Evolutionary conservation across 2,888 invertebrate genomes (phyloP).

Genomic region (Cyaniris semiargus): DNA sequence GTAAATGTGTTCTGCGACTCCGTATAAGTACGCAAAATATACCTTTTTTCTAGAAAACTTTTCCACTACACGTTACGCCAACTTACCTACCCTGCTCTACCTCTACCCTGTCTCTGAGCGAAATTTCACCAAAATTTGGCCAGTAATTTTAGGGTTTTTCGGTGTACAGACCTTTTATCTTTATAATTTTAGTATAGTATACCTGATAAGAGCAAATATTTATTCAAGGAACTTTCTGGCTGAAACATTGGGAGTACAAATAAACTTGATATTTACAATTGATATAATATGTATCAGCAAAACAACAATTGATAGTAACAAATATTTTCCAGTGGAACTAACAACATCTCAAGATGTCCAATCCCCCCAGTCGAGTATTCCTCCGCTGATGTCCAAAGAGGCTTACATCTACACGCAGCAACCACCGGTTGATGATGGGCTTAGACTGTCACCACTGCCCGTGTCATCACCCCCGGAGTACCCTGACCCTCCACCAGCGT

Average conservation of each 20-base stretch:
- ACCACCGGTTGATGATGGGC: constrained; percentile 47
- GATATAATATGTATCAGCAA: background rate
- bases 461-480: constrained; percentile 48
- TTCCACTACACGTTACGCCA: no score
- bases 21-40: no score
- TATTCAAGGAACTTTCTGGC: background rate
- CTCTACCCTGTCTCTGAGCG: no score
- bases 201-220: background rate
- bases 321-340: constrained; percentile 27
- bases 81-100: no score
- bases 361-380: constrained; percentile 36
- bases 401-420: constrained; percentile 49
- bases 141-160: no score
- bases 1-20: no score
- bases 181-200: background rate
- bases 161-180: no score
- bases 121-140: no score
- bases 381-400: constrained; percentile 51
- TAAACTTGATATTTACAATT: background rate
- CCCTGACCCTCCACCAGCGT: constrained; percentile 65
- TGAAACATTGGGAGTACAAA: background rate
- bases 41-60: no score
- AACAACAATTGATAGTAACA: background rate
- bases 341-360: constrained; percentile 37
- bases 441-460: constrained; percentile 51